Conservation (phyloP, 2,888 invertebrate species). For the Trimorus sp. region DNA sequence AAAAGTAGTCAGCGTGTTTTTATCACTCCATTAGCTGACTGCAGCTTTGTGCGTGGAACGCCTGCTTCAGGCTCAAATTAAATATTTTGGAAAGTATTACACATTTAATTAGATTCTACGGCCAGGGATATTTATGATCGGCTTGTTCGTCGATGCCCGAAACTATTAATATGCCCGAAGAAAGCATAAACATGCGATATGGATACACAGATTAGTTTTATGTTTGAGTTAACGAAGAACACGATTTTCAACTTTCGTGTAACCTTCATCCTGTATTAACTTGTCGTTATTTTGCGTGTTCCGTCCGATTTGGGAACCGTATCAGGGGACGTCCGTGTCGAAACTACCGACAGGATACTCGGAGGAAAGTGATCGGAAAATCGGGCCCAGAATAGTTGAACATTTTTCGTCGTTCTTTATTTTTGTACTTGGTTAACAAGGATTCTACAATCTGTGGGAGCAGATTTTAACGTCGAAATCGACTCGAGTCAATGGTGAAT, state of each 20-base stretch:
- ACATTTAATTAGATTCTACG: slow-evolving; percentile 56
- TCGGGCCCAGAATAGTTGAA: too few relatives aligned
- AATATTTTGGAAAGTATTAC: slow-evolving; percentile 52
- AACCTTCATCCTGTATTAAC: slow-evolving; percentile 25
- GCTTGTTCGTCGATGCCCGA: slow-evolving; percentile 29
- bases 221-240: slow-evolving; percentile 50
- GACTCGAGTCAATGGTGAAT: background rate
- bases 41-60: slow-evolving; percentile 53
- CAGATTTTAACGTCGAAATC: background rate
- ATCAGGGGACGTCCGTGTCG: too few relatives aligned
- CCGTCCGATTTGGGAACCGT: slow-evolving; percentile 10
- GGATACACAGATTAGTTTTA: slow-evolving; percentile 55
- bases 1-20: slow-evolving; percentile 56
- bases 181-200: slow-evolving; percentile 42
- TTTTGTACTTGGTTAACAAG: background rate
- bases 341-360: too few relatives aligned
- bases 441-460: background rate
- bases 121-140: slow-evolving; percentile 47
- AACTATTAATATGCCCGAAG: slow-evolving; percentile 45
- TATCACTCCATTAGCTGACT: slow-evolving; percentile 60
- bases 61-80: slow-evolving; percentile 25
- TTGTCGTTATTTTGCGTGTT: slow-evolving; percentile 26
- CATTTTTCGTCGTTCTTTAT: too few relatives aligned
- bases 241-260: slow-evolving; percentile 47
- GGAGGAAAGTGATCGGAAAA: background rate